phyloP scores from a whole-genome alignment of 2,113 vertebrate species.

The Proteles cristata region DNA sequence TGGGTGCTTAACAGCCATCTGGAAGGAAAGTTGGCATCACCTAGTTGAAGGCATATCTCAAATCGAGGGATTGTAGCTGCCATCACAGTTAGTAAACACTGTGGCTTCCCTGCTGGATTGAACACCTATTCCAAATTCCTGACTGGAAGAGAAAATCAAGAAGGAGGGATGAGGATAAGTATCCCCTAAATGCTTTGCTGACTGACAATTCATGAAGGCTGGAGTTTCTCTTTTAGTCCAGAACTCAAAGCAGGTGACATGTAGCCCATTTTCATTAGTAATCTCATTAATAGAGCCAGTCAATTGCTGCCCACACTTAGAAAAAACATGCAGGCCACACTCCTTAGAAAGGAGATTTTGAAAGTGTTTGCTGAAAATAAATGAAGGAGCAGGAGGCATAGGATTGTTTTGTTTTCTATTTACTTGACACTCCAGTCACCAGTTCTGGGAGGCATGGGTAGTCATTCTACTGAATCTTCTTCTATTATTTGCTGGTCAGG shows the following conservation, averaged over 20 bases:
- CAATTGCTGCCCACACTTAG: background rate
- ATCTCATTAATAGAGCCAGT: background rate
- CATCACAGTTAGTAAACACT: slow-evolving; percentile 67
- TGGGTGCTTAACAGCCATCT: slow-evolving; percentile 62
- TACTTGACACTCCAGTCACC: background rate
- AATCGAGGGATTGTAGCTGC: slow-evolving; percentile 53
- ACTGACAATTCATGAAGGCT: slow-evolving; percentile 19
- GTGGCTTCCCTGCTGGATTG: slow-evolving; percentile 38
- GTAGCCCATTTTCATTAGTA: background rate
- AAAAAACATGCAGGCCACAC: background rate
- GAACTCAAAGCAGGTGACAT: background rate
- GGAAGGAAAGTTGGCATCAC: slow-evolving; percentile 70
- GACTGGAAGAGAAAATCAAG: slow-evolving; percentile 34
- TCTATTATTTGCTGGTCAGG: slow-evolving; percentile 1
- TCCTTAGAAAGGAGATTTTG: slow-evolving; percentile 54
- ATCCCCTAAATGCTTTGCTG: slow-evolving; percentile 8
- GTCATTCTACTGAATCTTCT: background rate
- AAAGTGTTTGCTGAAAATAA: slow-evolving; percentile 35
- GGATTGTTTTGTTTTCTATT: background rate
- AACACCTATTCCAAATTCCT: slow-evolving; percentile 55
- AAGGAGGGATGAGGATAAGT: background rate
- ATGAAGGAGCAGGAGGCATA: background rate
- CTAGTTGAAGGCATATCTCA: slow-evolving; percentile 51
- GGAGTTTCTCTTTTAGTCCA: slow-evolving; percentile 61
- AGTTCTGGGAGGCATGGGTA: background rate